These are phyloP conservation scores for Eulemur rubriventer DNA, from an alignment of 2,797 vertebrate genomes.

Conservation along the genomic window DNA sequence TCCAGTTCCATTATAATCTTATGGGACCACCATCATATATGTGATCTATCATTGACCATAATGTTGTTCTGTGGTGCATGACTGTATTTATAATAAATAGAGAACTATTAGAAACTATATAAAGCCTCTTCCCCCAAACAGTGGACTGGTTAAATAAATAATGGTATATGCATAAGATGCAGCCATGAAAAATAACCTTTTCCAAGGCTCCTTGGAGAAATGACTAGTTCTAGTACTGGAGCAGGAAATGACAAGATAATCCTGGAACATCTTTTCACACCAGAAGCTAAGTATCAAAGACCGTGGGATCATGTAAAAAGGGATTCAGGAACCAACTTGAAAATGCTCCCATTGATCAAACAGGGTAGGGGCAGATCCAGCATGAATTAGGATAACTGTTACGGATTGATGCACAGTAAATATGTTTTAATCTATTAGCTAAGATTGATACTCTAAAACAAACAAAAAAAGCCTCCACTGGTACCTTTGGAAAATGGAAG, in stretches of 20 bases:
- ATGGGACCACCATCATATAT: background rate
- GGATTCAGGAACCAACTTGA: background rate
- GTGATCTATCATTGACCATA: background rate
- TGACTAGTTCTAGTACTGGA: background rate
- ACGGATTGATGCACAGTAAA: background rate
- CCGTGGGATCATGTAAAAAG: background rate
- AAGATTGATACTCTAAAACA: background rate
- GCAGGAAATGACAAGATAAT: constrained; percentile 19
- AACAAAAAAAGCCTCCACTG: background rate
- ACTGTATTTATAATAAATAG: background rate
- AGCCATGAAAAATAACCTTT: constrained; percentile 22
- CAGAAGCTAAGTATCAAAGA: constrained; percentile 20
- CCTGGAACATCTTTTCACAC: background rate
- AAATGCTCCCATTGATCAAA: background rate
- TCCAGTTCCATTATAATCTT: background rate
- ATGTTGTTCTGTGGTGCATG: background rate
- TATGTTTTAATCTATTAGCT: background rate
- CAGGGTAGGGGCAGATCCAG: background rate
- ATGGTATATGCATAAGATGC: background rate
- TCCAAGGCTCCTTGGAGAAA: background rate
- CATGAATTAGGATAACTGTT: background rate
- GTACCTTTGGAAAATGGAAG: background rate
- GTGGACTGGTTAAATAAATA: constrained; percentile 22
- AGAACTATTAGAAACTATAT: background rate
- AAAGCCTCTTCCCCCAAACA: background rate